Evolutionary conservation across 2,888 invertebrate species (phyloP).

Genomic region (Dynastes tityus): DNA sequence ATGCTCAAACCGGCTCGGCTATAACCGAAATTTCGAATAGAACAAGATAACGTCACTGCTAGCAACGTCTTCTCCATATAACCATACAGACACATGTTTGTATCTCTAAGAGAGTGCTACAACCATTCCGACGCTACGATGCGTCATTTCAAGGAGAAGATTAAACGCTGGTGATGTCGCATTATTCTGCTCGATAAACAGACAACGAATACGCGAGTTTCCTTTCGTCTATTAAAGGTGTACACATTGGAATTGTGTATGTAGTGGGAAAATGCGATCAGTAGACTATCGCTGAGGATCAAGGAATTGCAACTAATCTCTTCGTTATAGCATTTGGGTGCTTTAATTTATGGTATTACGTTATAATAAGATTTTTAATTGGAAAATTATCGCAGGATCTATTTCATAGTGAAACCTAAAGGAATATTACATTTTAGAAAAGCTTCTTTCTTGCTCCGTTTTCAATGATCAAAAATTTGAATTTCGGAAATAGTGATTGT

Average conservation of each 20-base stretch:
- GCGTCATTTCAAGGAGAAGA: constrained; percentile 21
- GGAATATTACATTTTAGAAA: too few relatives aligned
- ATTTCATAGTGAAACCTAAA: too few relatives aligned
- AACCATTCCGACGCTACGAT: constrained; percentile 3
- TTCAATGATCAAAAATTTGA: too few relatives aligned
- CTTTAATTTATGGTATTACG: too few relatives aligned
- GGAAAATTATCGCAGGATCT: too few relatives aligned
- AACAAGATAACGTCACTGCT: constrained; percentile 23
- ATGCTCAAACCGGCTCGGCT: constrained; percentile 1
- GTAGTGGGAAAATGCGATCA: not conserved
- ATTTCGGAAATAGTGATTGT: too few relatives aligned
- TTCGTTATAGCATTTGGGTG: too few relatives aligned
- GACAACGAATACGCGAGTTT: not conserved
- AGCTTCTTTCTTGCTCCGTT: too few relatives aligned
- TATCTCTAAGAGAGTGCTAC: constrained; percentile 16
- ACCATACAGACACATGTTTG: not conserved
- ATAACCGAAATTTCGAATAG: constrained; percentile 20
- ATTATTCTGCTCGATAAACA: constrained; percentile 31
- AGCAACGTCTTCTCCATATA: constrained; percentile 14
- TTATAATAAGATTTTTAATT: too few relatives aligned
- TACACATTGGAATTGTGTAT: not conserved
- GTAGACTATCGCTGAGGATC: too few relatives aligned
- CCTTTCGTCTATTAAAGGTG: constrained; percentile 11
- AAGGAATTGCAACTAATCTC: too few relatives aligned
- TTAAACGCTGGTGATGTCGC: constrained; percentile 31